phyloP scores from a whole-genome alignment of 53 echinoderm and acorn worm species.

The Apostichopus leukothele region DNA sequence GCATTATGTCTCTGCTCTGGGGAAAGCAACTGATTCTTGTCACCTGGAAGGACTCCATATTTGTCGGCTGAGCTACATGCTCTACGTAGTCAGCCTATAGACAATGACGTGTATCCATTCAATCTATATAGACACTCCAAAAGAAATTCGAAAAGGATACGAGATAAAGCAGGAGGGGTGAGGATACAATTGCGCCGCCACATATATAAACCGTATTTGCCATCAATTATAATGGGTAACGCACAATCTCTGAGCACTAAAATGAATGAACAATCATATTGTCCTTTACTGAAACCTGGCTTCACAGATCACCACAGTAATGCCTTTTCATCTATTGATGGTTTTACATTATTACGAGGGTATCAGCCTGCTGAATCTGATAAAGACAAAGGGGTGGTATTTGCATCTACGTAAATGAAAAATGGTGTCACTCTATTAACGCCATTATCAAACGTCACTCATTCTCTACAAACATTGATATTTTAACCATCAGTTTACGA shows the following conservation, averaged over 20 bases:
- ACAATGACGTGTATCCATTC: background rate
- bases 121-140: background rate
- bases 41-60: background rate
- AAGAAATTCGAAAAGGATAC: slow-evolving; percentile 29
- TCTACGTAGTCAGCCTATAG: background rate
- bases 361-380: slow-evolving; percentile 25
- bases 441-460: slow-evolving; percentile 32
- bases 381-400: slow-evolving; percentile 16
- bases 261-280: slow-evolving; percentile 3
- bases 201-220: slow-evolving; percentile 20
- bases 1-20: background rate
- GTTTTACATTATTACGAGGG: slow-evolving; percentile 24
- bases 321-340: background rate
- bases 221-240: background rate
- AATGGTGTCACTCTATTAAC: slow-evolving; percentile 15
- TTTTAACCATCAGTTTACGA: slow-evolving; percentile 2
- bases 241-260: too few species aligned
- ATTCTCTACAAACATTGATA: slow-evolving; percentile 1
- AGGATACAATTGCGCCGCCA: background rate
- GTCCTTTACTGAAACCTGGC: slow-evolving; percentile 23
- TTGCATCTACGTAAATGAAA: slow-evolving; percentile 36
- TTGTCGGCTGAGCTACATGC: background rate
- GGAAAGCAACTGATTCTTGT: background rate
- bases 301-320: background rate
- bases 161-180: slow-evolving; percentile 5